Percentiles rank a stretch among this genome's conserved stretches.
These are phyloP conservation scores for Thryonomys swinderianus DNA, from an alignment of 2,113 vertebrate genomes.

Conservation along the genomic window DNA sequence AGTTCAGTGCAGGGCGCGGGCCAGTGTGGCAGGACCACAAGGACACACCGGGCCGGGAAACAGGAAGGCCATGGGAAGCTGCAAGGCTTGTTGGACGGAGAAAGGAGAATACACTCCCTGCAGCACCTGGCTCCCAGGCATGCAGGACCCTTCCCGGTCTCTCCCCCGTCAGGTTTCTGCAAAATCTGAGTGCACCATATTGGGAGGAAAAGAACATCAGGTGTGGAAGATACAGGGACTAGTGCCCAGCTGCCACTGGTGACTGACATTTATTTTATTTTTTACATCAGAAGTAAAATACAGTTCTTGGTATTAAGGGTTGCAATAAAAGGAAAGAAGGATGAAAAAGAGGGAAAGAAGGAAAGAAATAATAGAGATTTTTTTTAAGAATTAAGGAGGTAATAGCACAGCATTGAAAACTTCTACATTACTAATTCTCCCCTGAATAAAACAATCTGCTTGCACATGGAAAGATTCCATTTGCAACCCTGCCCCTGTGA, in stretches of 20 bases:
- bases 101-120: too few relatives aligned
- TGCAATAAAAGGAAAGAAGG: not conserved
- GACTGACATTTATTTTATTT: not conserved
- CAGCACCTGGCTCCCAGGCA: too few relatives aligned
- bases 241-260: not conserved
- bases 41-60: not conserved
- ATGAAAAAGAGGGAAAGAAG: not conserved
- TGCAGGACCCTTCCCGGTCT: not conserved
- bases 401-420: not conserved
- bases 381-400: conserved; percentile 8
- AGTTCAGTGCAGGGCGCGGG: not conserved
- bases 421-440: not conserved
- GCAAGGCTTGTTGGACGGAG: too few relatives aligned
- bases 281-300: not conserved
- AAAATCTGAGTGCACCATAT: not conserved
- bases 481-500: not conserved
- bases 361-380: not conserved
- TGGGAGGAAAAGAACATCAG: not conserved
- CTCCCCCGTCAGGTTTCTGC: not conserved
- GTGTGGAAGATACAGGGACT: not conserved
- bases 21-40: not conserved
- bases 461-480: not conserved
- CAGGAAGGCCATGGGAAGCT: not conserved
- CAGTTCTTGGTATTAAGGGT: not conserved
- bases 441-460: not conserved